A percentile compares a stretch with the other conserved stretches of the same genome.
Evolutionary conservation across 2,888 invertebrate species (phyloP).

Genomic region (Drosophila borborema): DNA sequence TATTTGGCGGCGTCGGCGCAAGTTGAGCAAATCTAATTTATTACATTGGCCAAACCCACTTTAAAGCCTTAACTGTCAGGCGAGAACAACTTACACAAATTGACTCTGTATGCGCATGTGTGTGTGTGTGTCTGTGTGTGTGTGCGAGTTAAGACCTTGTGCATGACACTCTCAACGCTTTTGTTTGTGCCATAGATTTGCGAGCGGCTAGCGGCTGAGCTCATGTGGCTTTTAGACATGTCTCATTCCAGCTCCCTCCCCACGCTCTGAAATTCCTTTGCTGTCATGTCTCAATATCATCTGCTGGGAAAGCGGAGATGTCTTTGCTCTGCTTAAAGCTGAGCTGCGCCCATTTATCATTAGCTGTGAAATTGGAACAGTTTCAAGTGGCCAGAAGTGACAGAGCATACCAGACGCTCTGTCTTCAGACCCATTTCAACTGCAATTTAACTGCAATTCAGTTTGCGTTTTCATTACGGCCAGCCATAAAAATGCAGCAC

Average conservation of each 20-base stretch:
- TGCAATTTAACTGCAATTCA: conserved; percentile 76
- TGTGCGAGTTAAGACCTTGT: conserved; percentile 56
- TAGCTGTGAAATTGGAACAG: conserved; percentile 53
- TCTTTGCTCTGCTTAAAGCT: conserved; percentile 14
- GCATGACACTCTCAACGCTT: conserved; percentile 47
- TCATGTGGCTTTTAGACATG: conserved; percentile 48
- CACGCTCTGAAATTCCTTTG: conserved; percentile 10
- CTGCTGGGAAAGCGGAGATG: conserved; percentile 45
- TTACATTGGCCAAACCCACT: conserved; percentile 65
- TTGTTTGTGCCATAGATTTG: conserved; percentile 57
- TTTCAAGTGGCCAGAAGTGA: conserved; percentile 47
- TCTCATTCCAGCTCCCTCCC: not conserved
- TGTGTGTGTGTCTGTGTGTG: conserved; percentile 27
- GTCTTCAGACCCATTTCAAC: conserved; percentile 55
- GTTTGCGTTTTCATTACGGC: conserved; percentile 71
- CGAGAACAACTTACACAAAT: conserved; percentile 35
- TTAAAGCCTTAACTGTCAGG: conserved; percentile 63
- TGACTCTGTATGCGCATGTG: conserved; percentile 1
- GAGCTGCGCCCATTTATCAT: conserved; percentile 53
- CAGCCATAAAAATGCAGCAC: conserved; percentile 54
- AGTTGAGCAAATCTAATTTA: conserved; percentile 76
- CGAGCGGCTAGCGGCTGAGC: conserved; percentile 41
- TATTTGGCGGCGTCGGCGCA: conserved; percentile 69
- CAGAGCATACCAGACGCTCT: conserved; percentile 13
- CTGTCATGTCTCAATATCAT: conserved; percentile 71